Evolutionary conservation across 1,140 invertebrate genomes (phyloP).

Genomic region (Akabosia matsudoensis): DNA sequence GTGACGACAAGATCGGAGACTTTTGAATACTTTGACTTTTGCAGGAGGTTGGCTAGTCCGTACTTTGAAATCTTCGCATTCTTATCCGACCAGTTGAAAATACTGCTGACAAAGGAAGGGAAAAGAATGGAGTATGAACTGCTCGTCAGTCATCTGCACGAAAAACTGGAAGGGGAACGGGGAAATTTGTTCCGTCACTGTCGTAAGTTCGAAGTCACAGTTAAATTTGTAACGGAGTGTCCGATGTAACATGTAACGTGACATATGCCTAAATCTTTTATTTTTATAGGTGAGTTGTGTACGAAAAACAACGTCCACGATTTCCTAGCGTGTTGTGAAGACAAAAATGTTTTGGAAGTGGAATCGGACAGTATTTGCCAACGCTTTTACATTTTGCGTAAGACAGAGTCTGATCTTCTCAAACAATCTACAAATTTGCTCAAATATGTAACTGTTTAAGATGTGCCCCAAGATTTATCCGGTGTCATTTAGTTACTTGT

Average conservation of each 20-base stretch:
- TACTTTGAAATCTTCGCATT: conserved; percentile 1
- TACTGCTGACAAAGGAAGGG: not conserved
- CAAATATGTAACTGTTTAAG: too few species aligned
- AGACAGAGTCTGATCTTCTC: too few species aligned
- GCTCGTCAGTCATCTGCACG: not conserved
- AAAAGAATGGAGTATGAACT: not conserved
- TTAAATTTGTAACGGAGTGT: too few species aligned
- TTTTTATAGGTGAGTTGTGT: not conserved
- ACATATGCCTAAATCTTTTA: not conserved
- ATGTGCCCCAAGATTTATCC: too few species aligned
- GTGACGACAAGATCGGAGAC: not conserved
- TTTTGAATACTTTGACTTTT: not conserved
- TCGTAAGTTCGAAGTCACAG: not conserved
- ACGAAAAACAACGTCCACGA: too few species aligned
- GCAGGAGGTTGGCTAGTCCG: not conserved
- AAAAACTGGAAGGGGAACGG: not conserved
- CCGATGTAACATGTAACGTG: too few species aligned
- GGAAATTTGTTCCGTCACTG: not conserved
- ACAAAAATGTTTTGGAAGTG: too few species aligned
- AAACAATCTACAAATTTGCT: too few species aligned
- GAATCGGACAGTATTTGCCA: too few species aligned
- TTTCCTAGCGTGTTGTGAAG: too few species aligned
- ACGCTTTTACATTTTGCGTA: too few species aligned
- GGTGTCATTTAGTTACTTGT: not conserved
- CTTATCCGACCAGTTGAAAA: not conserved